Evolutionary conservation across 2,888 invertebrate genomes (phyloP), one percentile per base, ranked within the genome.

Genomic region (Salpingus planirostris): DNA sequence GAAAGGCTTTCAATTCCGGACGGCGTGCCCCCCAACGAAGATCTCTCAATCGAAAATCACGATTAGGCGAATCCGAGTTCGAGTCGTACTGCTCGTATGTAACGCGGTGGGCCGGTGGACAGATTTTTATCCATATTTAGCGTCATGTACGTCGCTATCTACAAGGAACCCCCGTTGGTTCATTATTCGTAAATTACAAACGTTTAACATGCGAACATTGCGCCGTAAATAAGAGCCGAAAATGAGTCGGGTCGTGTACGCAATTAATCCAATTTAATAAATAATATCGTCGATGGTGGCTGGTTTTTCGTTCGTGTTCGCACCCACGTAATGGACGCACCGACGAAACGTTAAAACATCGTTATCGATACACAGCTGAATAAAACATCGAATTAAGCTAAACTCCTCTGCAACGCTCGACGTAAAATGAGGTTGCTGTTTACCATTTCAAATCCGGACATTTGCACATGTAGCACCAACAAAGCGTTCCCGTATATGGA

Each of bases 381-480:
- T 55, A 55, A 57, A 55, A 53, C 54, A 54, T 53, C 36, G 37
- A 15, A n/a, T n/a, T n/a, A n/a, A n/a, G n/a, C n/a, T n/a, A n/a
- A n/a, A 28, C 35, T 36, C 42, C 40, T 48, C 48, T 40, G 47
- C 44, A 43, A 46, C 36, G 42, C 42, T 42, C 46, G 46, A 54
- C 54, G 52, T 57, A 55, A 56, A 56, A 41, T 52, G 50, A n/a
- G n/a, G n/a, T 52, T 48, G 43, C 53, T 47, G 50, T 49, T 56
- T 57, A 54, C 50, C 52, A 56, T 57, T 57, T 56, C 50, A 55
- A 56, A 57, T 55, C 47, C 38, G 41, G 36, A 40, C 46, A 54
- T 57, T 54, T 56, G 54, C 54, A 53, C 55, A 54, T 47, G 46
- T 49, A 54, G 47, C 52, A 43, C 43, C 39, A 37, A 39, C 38